phyloP scores from a whole-genome alignment of 2,797 vertebrate species.

The Aythya fuligula region DNA sequence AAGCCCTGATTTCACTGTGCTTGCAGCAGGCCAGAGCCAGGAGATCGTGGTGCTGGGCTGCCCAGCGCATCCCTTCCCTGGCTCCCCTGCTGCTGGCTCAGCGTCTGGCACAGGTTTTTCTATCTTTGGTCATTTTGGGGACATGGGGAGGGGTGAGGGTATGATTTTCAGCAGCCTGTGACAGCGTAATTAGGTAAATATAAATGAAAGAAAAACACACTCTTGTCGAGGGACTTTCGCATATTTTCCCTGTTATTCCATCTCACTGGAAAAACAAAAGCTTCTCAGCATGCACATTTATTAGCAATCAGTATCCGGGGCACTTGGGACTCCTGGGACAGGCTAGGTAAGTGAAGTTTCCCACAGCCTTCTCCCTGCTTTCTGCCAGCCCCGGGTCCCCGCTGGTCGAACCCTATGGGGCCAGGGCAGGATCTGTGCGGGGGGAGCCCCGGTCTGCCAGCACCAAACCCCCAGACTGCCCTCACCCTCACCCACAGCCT shows the following conservation, averaged over 20 bases:
- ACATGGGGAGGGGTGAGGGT: no score
- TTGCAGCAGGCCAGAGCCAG: no score
- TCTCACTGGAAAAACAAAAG: slow-evolving; percentile 66
- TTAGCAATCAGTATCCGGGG: slow-evolving; percentile 55
- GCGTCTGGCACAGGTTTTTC: background rate
- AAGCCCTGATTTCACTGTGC: background rate
- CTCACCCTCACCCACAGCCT: background rate
- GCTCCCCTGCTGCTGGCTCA: background rate
- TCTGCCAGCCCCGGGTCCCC: background rate
- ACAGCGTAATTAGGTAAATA: slow-evolving; percentile 67
- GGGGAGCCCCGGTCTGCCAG: background rate
- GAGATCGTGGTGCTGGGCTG: background rate
- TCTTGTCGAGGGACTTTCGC: slow-evolving; percentile 29
- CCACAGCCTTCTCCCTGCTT: slow-evolving; percentile 1
- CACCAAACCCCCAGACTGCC: background rate
- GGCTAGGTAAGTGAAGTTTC: background rate
- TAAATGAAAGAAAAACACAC: slow-evolving; percentile 67
- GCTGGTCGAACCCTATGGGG: background rate
- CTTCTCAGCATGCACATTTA: slow-evolving; percentile 69
- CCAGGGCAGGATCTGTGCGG: fast-evolving
- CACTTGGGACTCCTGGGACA: background rate
- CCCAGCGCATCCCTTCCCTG: background rate
- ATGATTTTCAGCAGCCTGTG: slow-evolving; percentile 37
- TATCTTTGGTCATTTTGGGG: slow-evolving; percentile 8
- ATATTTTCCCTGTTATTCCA: slow-evolving; percentile 69